These are phyloP conservation scores for Melinopterus prodromus DNA, from an alignment of 2,888 invertebrate genomes.

Conservation along the genomic window DNA sequence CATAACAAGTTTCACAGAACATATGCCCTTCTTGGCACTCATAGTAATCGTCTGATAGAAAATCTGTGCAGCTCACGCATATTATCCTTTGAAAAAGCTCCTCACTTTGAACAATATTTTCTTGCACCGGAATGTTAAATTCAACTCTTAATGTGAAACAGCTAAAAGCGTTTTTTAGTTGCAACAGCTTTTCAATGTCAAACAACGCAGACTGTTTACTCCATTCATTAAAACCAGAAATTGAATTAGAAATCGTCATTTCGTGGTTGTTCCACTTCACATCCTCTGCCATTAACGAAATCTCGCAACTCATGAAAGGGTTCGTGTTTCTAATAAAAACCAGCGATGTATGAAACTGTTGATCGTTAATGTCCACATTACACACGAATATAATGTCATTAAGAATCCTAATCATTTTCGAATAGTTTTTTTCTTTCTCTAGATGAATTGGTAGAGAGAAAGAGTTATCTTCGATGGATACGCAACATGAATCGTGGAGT, in stretches of 20 bases:
- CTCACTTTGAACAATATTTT: neutral
- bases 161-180: neutral
- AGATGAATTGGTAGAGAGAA: neutral
- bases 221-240: neutral
- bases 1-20: too few relatives aligned
- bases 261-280: neutral
- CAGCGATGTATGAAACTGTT: neutral
- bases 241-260: neutral
- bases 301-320: neutral
- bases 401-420: neutral
- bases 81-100: too few relatives aligned
- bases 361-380: neutral
- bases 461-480: neutral
- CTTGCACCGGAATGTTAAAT: neutral
- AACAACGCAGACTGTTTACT: neutral
- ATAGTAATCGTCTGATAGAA: too few relatives aligned
- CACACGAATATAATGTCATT: neutral
- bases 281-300: neutral
- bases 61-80: too few relatives aligned
- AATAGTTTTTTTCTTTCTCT: neutral
- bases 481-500: neutral
- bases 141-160: neutral
- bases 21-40: too few relatives aligned
- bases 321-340: neutral
- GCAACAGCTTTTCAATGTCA: neutral